A percentile compares a stretch with the other conserved stretches of the same genome.
These are phyloP conservation scores for Crotalus tigris DNA, from an alignment of 2,113 vertebrate species.

Conservation along the genomic window DNA sequence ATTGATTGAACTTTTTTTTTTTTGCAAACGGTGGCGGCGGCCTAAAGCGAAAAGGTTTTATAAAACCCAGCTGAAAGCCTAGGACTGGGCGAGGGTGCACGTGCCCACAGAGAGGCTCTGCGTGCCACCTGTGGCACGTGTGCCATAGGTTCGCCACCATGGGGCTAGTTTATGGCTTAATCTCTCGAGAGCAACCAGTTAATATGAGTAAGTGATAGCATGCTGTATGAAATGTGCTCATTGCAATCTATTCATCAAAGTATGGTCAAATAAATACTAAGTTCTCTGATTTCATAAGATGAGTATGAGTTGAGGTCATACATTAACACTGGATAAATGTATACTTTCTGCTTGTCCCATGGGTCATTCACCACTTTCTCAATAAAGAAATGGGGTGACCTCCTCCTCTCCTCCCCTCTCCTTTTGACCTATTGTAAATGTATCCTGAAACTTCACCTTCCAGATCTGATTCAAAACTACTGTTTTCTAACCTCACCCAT, in stretches of 20 bases:
- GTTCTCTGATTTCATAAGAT: neutral
- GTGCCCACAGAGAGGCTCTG: too few relatives aligned
- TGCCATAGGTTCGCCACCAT: too few relatives aligned
- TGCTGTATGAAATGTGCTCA: neutral
- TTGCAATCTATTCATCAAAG: neutral
- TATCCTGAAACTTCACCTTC: neutral
- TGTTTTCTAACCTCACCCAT: neutral
- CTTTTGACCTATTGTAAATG: neutral
- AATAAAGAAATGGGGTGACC: neutral
- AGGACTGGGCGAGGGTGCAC: too few relatives aligned
- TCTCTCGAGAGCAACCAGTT: neutral
- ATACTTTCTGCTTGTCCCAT: neutral
- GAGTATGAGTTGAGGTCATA: neutral
- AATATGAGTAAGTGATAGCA: neutral
- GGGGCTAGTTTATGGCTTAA: neutral
- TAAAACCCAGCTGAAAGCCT: too few relatives aligned
- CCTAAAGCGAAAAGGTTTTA: too few relatives aligned
- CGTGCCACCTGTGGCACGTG: too few relatives aligned
- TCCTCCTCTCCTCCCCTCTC: neutral
- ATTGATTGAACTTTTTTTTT: too few relatives aligned
- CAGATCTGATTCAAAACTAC: neutral
- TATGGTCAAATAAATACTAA: neutral
- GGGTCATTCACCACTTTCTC: neutral
- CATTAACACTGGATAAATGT: neutral
- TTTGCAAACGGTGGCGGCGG: rapidly evolving